phyloP scores from a whole-genome alignment of 2,888 invertebrate species.

The Clunio marinus region DNA sequence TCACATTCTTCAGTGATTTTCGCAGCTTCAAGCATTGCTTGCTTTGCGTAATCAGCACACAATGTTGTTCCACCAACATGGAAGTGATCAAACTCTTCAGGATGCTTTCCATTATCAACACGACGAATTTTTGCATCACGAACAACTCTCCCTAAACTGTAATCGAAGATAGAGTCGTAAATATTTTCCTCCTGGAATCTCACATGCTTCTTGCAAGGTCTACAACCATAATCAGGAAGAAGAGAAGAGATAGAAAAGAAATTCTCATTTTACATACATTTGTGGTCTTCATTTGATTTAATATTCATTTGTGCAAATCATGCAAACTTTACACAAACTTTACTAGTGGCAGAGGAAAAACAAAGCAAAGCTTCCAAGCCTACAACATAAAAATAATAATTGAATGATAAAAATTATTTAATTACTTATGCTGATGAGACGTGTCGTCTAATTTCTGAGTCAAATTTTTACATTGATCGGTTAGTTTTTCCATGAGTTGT shows the following conservation, averaged over 20 bases:
- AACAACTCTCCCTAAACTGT: conserved; percentile 14
- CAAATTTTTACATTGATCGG: conserved; percentile 81
- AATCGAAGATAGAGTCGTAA: background rate
- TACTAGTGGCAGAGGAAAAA: background rate
- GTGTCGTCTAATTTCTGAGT: conserved; percentile 87
- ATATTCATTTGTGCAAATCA: conserved; percentile 12
- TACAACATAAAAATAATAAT: conserved; percentile 27
- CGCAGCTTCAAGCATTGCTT: conserved; percentile 11
- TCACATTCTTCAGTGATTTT: background rate
- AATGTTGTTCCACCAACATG: conserved; percentile 33
- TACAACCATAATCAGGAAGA: background rate
- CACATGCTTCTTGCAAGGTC: conserved; percentile 36
- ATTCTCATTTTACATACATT: conserved; percentile 33
- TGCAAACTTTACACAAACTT: background rate
- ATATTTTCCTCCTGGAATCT: conserved; percentile 30
- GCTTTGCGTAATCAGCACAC: conserved; percentile 33
- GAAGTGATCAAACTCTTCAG: conserved; percentile 22
- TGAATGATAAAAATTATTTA: conserved; percentile 3
- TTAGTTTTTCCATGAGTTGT: conserved; percentile 89
- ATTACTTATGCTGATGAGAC: conserved; percentile 80
- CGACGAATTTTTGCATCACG: conserved; percentile 11
- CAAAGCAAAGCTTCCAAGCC: conserved; percentile 28
- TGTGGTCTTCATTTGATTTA: conserved; percentile 3
- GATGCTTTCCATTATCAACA: conserved; percentile 12
- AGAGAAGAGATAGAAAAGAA: conserved; percentile 27